Evolutionary conservation across 1,140 invertebrate species (phyloP), one percentile per base, ranked within the genome.

Genomic region (Homarus americanus): DNA sequence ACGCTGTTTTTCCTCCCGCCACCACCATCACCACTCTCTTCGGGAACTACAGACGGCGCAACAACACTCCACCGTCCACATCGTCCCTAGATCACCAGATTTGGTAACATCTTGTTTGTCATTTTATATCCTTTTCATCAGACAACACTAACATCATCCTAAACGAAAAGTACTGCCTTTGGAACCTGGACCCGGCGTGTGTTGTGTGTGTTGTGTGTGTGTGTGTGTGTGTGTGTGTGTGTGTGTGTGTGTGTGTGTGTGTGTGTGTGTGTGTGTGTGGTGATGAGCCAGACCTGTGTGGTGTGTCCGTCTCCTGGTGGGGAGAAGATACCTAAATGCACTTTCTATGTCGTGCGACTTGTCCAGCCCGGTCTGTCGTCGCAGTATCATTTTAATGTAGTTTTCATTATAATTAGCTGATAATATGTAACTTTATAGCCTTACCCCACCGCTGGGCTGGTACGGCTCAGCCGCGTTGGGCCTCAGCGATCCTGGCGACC

Each of bases 351-450:
- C 72, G 41, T n/a, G 34, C 40, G 66, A 63, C 80, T 83, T 36
- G 66, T 63, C 79, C 41, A 24, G 66, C 17, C 66, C 66, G 24
- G 72, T 78, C 87, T 90, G 87, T 90, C 87, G 80, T 78, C 87
- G 20, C 80, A 40, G 79, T 90, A 90, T 90, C 87, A 90, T 83
- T 90, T 90, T 90, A 90, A 90, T 90, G 87, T 90, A 90, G 44
- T 84, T 90, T 84, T 83, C 80, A 90, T 90, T 83, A 90, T 90
- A 90, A 83, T 90, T 83, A 89, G 87, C 87, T 89, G 87, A 90
- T 90, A 90, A 76, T 90, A 82, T 84, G 87, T 90, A 90, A 90
- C 87, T 90, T 90, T 90, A 90, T 90, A 90, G 87, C 87, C 80
- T 90, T 90, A 66, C 69, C 87, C 32, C 32, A 78, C 69, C 80